Base-by-base conservation (phyloP, 2,888 invertebrate genomes). In the Hesperia comma region DNA sequence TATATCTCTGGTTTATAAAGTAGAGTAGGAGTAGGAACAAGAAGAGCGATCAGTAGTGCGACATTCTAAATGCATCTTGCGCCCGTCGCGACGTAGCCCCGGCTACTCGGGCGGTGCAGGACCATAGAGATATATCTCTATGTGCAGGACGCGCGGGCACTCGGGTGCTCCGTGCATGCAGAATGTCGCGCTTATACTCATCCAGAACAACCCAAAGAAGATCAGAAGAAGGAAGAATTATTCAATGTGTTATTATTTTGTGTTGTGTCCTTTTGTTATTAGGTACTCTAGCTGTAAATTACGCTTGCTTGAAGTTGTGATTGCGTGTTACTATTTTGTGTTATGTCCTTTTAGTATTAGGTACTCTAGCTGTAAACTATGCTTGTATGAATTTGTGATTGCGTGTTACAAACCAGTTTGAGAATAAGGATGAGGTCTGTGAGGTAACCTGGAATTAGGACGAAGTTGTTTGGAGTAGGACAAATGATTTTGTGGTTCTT, bases 41-140 rank as follows among this genome's bases (percentile, higher is more conserved):
- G 53, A 54, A 69, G 41, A 46, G 32, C 32, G 49, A 67, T 58
- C n/a, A 71, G 60, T 71, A 79, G 83, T 79, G 81, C 82, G 82
- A 88, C 84, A 77, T 90, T 91, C 90, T 88, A 79, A 81, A 77
- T 85, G 90, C 87, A 85, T 85, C 88, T 87, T 88, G 88, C 86
- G 79, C 79, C 81, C 79, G 79, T 80, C 67, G 70, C 57, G 69
- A 63, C 58, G 70, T 68, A 61, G 64, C 71, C 73, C 5, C 68
- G 72, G 71, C 61, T 49, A 69, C 67, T 74, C 75, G 71, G 71
- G 73, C 77, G 78, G 77, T 74, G 77, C 80, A 75, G 74, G 76
- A 73, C 76, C n/a, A n/a, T n/a, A n/a, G n/a, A n/a, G n/a, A n/a
- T n/a, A n/a, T n/a, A n/a, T n/a, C n/a, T n/a, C n/a, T n/a, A n/a